Conservation (phyloP, 2,113 vertebrate species). For the Callaeas wilsoni region DNA sequence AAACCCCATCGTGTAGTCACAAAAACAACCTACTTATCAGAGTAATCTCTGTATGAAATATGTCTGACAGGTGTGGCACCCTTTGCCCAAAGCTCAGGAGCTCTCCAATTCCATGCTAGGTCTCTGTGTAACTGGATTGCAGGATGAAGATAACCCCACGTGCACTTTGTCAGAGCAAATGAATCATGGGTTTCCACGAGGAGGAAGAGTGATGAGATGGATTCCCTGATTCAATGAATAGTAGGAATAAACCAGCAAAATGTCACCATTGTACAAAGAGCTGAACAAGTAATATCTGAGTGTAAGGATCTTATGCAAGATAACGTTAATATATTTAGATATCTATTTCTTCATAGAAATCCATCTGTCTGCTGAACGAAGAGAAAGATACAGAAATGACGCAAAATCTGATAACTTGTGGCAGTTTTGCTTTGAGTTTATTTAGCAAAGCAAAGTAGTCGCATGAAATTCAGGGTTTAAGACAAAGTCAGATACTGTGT, state of each 20-base stretch:
- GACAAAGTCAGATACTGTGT: neutral
- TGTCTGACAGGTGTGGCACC: neutral
- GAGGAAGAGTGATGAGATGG: neutral
- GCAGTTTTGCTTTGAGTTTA: neutral
- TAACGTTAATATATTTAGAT: neutral
- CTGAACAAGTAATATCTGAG: neutral
- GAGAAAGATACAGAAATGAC: neutral
- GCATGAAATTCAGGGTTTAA: neutral
- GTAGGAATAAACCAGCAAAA: neutral
- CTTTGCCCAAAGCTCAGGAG: neutral
- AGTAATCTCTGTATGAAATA: neutral
- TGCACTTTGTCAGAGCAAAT: neutral
- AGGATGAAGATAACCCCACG: neutral
- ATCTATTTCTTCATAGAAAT: neutral
- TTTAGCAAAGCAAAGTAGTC: neutral
- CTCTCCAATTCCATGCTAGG: neutral
- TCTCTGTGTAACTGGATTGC: neutral
- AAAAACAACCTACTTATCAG: neutral
- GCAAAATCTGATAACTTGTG: neutral
- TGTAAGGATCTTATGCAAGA: neutral
- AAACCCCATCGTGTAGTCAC: neutral
- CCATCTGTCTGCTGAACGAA: neutral
- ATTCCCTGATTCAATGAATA: neutral
- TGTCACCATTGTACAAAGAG: neutral
- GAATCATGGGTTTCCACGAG: neutral